A percentile compares a stretch with the other conserved stretches of the same genome.
Evolutionary conservation across 2,888 invertebrate species (phyloP).

Genomic region (Drosophila ezoana): DNA sequence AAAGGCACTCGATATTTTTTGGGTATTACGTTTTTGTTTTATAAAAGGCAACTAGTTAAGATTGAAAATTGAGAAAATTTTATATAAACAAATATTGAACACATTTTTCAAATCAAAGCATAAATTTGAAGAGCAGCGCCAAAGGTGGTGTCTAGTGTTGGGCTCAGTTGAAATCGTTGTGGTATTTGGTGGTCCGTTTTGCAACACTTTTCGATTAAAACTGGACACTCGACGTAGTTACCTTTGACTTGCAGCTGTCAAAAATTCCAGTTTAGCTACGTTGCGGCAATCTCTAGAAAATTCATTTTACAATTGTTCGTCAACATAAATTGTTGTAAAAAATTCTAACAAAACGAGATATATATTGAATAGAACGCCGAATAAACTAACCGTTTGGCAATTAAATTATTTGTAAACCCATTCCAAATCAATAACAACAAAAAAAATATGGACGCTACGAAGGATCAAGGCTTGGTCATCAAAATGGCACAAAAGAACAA

Average conservation of each 20-base stretch:
- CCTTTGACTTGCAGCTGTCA: constrained; percentile 40
- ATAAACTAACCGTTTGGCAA: constrained; percentile 50
- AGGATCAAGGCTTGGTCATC: constrained; percentile 62
- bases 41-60: constrained; percentile 13
- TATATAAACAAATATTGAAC: neutral
- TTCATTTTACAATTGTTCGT: constrained; percentile 69
- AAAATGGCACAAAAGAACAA: constrained; percentile 74
- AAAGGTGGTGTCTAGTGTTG: constrained; percentile 17
- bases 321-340: constrained; percentile 75
- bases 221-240: constrained; percentile 23
- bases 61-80: neutral
- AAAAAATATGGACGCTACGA: constrained; percentile 51
- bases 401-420: constrained; percentile 64
- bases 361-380: constrained; percentile 46
- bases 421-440: constrained; percentile 25
- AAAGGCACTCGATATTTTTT: constrained; percentile 27
- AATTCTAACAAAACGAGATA: constrained; percentile 67
- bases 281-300: constrained; percentile 5
- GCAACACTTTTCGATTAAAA: constrained; percentile 30
- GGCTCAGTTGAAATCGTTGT: too few relatives aligned
- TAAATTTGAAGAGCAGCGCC: neutral
- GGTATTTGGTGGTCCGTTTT: neutral
- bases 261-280: constrained; percentile 3
- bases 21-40: constrained; percentile 14
- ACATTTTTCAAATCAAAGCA: neutral